These are phyloP conservation scores for Saguinus midas DNA, from an alignment of 2,113 vertebrate genomes.

Conservation along the genomic window DNA sequence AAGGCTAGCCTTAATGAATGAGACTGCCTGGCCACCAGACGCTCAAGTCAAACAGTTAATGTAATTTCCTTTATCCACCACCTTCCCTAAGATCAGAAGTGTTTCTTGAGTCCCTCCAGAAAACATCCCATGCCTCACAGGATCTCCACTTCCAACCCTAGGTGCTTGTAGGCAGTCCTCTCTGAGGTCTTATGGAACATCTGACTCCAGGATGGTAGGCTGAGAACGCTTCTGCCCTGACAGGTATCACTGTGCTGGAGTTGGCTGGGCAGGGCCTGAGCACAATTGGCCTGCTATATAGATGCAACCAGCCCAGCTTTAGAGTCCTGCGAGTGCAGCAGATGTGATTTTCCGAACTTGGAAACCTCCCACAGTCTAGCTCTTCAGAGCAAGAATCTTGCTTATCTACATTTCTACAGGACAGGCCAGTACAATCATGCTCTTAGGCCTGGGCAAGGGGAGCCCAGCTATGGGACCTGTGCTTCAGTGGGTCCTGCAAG, in stretches of 20 bases:
- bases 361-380: neutral
- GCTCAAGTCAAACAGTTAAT: neutral
- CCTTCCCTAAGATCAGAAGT: neutral
- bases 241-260: neutral
- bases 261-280: too few species aligned
- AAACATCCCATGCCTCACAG: neutral
- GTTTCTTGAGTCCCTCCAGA: neutral
- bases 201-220: neutral
- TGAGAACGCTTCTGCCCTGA: neutral
- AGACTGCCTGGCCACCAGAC: neutral
- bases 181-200: neutral
- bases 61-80: neutral
- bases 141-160: too few species aligned
- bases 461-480: rapidly evolving
- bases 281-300: neutral
- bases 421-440: rapidly evolving
- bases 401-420: neutral
- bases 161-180: neutral
- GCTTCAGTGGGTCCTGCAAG: neutral
- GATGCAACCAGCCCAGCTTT: neutral
- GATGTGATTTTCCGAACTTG: neutral
- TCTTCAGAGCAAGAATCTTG: neutral
- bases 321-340: neutral
- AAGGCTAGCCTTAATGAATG: neutral
- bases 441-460: neutral